Percentiles rank a stretch among this genome's conserved stretches.
phyloP scores from a whole-genome alignment of 2,797 vertebrate genomes.

The Gymnoscopelus braueri region DNA sequence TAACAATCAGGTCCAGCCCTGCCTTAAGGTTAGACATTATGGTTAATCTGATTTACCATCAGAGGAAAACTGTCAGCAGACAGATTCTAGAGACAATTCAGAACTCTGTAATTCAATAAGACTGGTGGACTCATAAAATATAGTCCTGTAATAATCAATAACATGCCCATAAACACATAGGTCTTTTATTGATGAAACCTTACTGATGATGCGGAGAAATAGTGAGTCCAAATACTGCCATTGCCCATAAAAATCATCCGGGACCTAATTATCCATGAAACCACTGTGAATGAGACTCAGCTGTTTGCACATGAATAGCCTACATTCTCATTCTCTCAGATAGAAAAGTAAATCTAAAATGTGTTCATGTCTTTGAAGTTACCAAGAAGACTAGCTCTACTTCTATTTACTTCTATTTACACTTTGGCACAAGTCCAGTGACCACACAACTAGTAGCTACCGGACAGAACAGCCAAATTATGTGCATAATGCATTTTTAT shows the following conservation, averaged over 20 bases:
- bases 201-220: too few relatives aligned
- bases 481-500: neutral
- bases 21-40: too few relatives aligned
- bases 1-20: too few relatives aligned
- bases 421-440: neutral
- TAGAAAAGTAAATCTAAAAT: neutral
- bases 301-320: slow-evolving; percentile 16
- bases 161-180: too few relatives aligned
- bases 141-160: too few relatives aligned
- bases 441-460: neutral
- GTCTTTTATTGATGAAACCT: too few relatives aligned
- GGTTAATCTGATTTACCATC: too few relatives aligned
- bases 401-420: slow-evolving; percentile 11
- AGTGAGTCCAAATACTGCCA: neutral
- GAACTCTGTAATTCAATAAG: too few relatives aligned
- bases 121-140: too few relatives aligned
- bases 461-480: neutral
- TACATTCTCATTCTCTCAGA: neutral
- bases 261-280: slow-evolving; percentile 2
- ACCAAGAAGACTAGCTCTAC: slow-evolving; percentile 5
- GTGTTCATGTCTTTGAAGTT: slow-evolving; percentile 27
- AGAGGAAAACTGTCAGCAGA: too few relatives aligned
- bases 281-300: slow-evolving; percentile 22
- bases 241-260: slow-evolving; percentile 4
- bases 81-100: too few relatives aligned